Base-by-base conservation (phyloP, 2,888 invertebrate genomes). In the Philereme vetulata region DNA sequence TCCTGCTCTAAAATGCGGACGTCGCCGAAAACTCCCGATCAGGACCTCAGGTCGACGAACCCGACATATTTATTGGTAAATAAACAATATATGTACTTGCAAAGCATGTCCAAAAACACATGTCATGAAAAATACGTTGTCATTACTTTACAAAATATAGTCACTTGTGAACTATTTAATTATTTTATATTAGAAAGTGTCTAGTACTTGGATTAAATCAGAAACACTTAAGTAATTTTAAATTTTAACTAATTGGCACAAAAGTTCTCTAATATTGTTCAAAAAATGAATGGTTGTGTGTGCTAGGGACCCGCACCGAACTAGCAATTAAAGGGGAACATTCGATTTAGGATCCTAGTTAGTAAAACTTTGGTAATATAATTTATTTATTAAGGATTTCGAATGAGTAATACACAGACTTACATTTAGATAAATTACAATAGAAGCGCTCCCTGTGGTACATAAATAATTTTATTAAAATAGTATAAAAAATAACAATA, bases 41-140 rank as follows among this genome's bases (percentile, higher is more conserved):
- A 75, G 79, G 68, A 80, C 77, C 77, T 75, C 72, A 80, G 91
- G 85, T 92, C 89, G 82, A 77, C 73, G 89, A 86, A 86, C 92
- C 81, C 73, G 76, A 83, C 80, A 88, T 83, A 86, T 84, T 86
- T 88, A 89, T 90, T 90, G 82, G 89, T 91, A 91, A 91, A 91
- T 91, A 91, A 91, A 91, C 88, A 90, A 82, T 85, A 84, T 76
- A 80, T 76, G 86, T 85, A 88, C 77, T 83, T 86, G 3, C 7
- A 85, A 84, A 75, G 75, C 76, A 80, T 75, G 76, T 75, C 67
- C 68, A 65, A 70, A 70, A 69, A 63, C 56, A 55, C 35, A 56
- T 48, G 55, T 11, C 21, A 36, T 45, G 5, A 32, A 34, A 47
- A 51, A 47, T 33, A 44, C 44, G 49, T 11, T 7, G 11, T 11